Conservation (phyloP, 2,113 vertebrate genomes). For the Ptilonorhynchus violaceus region DNA sequence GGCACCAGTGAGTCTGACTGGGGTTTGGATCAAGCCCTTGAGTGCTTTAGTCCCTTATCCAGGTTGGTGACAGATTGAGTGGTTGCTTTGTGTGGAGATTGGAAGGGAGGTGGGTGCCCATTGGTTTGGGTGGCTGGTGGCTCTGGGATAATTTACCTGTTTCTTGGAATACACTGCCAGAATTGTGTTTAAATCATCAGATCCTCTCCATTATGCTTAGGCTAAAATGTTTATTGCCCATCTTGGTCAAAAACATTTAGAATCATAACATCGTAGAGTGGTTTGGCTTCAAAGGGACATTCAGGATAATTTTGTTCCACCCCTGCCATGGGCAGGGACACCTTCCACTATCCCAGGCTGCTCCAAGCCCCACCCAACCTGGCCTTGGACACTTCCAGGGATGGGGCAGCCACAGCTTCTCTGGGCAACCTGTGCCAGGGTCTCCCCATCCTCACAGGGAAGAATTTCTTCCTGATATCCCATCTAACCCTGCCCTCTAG, state of each 20-base stretch:
- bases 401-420: neutral
- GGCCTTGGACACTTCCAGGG: neutral
- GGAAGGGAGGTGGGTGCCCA: neutral
- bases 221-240: neutral
- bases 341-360: fast-evolving
- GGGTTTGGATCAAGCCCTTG: neutral
- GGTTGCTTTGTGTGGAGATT: neutral
- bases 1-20: neutral
- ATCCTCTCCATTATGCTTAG: neutral
- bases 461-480: neutral
- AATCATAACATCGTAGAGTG: neutral
- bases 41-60: neutral
- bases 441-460: fast-evolving
- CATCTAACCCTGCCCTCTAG: neutral
- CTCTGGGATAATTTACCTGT: neutral
- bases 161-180: neutral
- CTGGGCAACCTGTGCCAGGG: neutral
- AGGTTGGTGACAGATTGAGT: fast-evolving
- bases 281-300: neutral
- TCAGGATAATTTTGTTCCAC: neutral
- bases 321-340: neutral
- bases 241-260: fast-evolving
- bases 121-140: neutral
- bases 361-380: fast-evolving
- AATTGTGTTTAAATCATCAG: neutral